Evolutionary conservation across 1,140 invertebrate genomes (phyloP), one percentile per base, ranked within the genome.

Genomic region (Daktulosphaira vitifoliae): DNA sequence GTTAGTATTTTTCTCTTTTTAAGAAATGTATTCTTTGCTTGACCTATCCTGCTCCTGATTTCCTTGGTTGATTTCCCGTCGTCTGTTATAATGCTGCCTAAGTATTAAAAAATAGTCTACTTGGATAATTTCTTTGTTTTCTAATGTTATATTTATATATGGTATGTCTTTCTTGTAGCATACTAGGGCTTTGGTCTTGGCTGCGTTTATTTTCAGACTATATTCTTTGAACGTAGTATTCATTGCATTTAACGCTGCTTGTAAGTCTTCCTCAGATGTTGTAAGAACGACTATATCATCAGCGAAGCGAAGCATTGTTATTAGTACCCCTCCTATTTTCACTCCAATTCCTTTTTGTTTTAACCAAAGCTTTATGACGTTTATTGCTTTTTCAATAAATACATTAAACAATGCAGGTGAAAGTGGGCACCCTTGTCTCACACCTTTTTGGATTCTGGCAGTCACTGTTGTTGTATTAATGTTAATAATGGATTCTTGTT

Each of bases 311-410:
- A 56, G 53, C 26, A 33, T 66, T 11, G 18, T 26, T 26, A 54
- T 37, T 37, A 51, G 13, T 18, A n/a, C 15, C 15, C 26, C 39
- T 44, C n/a, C 39, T 44, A 44, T 44, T 44, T 44, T 44, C 4
- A 44, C 39, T 44, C 9, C 46, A 25, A 13, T 37, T 18, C 13
- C n/a, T 33, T 51, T 52, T 20, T 51, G 16, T 25, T 51, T 8
- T 51, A 26, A 23, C 25, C 20, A 51, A 51, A 51, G 49, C 22
- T 25, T 25, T 51, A 25, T 51, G 49, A 15, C 20, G 9, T 51
- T 51, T 51, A 51, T 51, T 23, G 20, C 49, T 53, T 53, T 53
- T 37, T 44, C 39, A 16, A 44, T 44, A 44, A 44, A 44, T 44
- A 44, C 9, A 44, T 44, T 16, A n/a, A 44, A 44, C 39, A 44